Conservation (phyloP, 2,888 invertebrate species). For the Polydrusus cervinus region DNA sequence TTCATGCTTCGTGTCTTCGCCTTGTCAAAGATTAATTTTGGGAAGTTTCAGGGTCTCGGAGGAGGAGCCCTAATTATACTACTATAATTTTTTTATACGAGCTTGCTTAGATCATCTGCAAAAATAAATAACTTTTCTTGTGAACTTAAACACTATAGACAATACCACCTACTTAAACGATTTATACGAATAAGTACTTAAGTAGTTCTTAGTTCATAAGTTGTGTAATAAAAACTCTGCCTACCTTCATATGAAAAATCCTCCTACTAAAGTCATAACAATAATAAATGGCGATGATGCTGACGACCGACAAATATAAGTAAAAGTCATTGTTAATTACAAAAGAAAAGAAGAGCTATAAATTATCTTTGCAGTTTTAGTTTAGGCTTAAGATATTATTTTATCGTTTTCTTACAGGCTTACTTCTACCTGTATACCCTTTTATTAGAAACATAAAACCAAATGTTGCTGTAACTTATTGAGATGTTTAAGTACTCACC, state of each 20-base stretch:
- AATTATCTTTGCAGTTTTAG: not conserved
- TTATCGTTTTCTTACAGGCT: slow-evolving; percentile 1
- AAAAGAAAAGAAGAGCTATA: slow-evolving; percentile 10
- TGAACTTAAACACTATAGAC: not conserved
- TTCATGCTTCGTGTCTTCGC: not conserved
- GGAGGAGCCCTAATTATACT: not conserved
- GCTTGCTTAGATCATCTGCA: not conserved
- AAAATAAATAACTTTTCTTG: not conserved
- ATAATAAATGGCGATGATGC: slow-evolving; percentile 29
- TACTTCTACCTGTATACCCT: not conserved
- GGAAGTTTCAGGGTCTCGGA: slow-evolving; percentile 7
- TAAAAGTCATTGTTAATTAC: slow-evolving; percentile 24
- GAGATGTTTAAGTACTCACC: no score
- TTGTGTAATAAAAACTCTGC: slow-evolving; percentile 32
- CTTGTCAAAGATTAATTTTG: slow-evolving; percentile 2
- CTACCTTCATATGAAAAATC: slow-evolving; percentile 23
- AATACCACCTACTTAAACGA: slow-evolving; percentile 17
- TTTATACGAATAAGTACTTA: slow-evolving; percentile 3
- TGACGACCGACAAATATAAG: slow-evolving; percentile 19
- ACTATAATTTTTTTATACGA: not conserved
- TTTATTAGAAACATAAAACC: not conserved
- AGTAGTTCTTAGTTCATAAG: slow-evolving; percentile 4
- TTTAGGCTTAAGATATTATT: not conserved
- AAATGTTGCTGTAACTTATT: no score
- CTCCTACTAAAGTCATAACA: slow-evolving; percentile 30